Conservation (phyloP, 1,140 invertebrate species). For the Vanessa tameamea region DNA sequence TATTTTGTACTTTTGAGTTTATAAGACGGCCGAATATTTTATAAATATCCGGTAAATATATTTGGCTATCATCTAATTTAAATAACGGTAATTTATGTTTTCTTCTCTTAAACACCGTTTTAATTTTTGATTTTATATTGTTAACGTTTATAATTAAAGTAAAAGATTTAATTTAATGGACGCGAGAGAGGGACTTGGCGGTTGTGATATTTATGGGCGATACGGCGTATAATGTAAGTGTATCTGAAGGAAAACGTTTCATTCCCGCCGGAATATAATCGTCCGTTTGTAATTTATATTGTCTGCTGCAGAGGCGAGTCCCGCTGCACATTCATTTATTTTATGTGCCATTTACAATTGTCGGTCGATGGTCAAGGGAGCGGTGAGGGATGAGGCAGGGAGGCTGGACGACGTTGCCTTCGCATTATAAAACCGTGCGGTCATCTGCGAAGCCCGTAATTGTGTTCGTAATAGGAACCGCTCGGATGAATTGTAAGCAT, state of each 20-base stretch:
- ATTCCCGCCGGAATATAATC: constrained; percentile 81
- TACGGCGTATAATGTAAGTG: constrained; percentile 51
- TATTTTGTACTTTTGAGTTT: no score
- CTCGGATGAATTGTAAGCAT: constrained; percentile 56
- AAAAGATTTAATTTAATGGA: constrained; percentile 9
- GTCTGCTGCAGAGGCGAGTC: constrained; percentile 81
- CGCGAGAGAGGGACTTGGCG: constrained; percentile 1
- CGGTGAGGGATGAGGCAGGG: constrained; percentile 61
- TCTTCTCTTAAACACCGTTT: neutral
- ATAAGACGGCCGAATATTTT: no score
- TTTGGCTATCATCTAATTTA: no score
- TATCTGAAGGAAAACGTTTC: constrained; percentile 77
- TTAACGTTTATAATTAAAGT: constrained; percentile 6
- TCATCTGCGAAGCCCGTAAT: constrained; percentile 79
- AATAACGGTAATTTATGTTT: no score
- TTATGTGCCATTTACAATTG: constrained; percentile 83
- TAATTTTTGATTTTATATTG: neutral
- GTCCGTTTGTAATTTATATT: constrained; percentile 82
- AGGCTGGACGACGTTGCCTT: constrained; percentile 66
- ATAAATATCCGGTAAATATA: no score
- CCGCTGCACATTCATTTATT: constrained; percentile 82
- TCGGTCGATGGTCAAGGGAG: constrained; percentile 82
- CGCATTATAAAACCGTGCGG: constrained; percentile 82
- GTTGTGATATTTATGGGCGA: constrained; percentile 6
- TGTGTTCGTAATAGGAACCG: constrained; percentile 74